Base-by-base conservation (phyloP, 2,113 vertebrate genomes). In the Mellivora capensis region DNA sequence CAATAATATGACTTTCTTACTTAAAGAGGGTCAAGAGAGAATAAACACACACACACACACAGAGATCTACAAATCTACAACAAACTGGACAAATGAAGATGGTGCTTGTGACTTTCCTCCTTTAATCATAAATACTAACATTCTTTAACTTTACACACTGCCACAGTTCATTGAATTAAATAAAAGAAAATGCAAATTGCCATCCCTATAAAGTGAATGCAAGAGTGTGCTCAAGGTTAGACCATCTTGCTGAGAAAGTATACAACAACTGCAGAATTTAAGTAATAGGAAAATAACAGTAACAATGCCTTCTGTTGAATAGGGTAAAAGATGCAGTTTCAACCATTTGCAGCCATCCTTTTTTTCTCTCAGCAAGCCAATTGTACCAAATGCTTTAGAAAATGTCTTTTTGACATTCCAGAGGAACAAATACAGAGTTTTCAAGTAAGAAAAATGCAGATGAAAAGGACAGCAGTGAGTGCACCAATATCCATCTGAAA, bases 161-260 rank as follows among this genome's bases (percentile, higher is more conserved):
- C 72, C 86, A 90, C 59, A 97, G 59, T 90, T 90, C 80, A 97
- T 74, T 94, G 76, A 52, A 88, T 93, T 79, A 64, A 97, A 95
- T 96, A 83, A 98, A 97, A 94, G 49, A 96, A 98, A 98, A 98
- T 95, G 34, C 47, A 97, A 98, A 97, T 98, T 84, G 8, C 18
- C 82, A 96, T 64, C 18, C 0, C 0, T 57, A 94, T 94, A 97
- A 98, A 94, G 87, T 69, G 81, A 98, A 97, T 93, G 31, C 8
- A 93, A 97, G 39, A 93, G 69, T 90, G 69, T 69, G 81, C 52
- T 59, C 86, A 96, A 20, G 2, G 54, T 95, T 8, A 37, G 87
- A 57, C 31, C 0, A 3, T 80, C 80, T 2, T 95, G 52, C 67
- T 81, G 79, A 69, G 86, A 98, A 97, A 94, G 52, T 44, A 3